Base-by-base conservation (phyloP, 1,140 invertebrate genomes). In the Amyelois transitella region DNA sequence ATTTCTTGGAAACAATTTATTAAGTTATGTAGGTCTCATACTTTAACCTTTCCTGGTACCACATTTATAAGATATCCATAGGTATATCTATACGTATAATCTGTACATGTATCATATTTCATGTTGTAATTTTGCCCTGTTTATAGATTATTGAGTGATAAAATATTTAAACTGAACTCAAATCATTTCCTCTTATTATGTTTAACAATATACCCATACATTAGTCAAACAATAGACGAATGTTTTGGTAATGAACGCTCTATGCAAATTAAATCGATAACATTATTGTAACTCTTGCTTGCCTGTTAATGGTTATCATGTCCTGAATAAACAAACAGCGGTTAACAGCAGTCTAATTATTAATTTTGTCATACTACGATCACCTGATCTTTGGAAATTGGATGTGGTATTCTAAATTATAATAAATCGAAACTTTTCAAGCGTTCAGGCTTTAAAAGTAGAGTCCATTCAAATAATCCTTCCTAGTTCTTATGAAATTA, bases 291-390 rank as follows among this genome's bases (percentile, higher is more conserved):
- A 50, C 66, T 74, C 63, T 69, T 5, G 32, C 32, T 77, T 75
- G 75, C 66, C 74, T 62, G 67, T 71, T 83, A 80, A 84, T 84
- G 66, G 74, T n/a, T 80, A 73, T 75, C 74, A 67, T 70, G 66
- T 59, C 60, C 55, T 58, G 69, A 77, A 79, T 82, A 79, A 81
- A 86, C 81, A 85, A 83, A 83, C 77, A 77, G 66, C 62, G 68
- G 75, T 81, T 77, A 79, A 63, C 20, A 64, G 64, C 64, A 74
- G 76, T 76, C 79, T 79, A 81, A 75, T 85, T 82, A 80, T 81
- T 73, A 81, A 73, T 85, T 74, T 77, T 67, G 78, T 74, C 64
- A 60, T 66, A 66, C 62, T 43, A 48, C 54, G 8, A 0, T 38
- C 12, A 38, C 8, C 32, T 1, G 32, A 38, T 3, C 1, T 0